Percentiles rank a stretch among this genome's conserved stretches.
Evolutionary conservation across 92 coral and sea anemone species (phyloP).

Genomic region (Pocillopora meandrina): DNA sequence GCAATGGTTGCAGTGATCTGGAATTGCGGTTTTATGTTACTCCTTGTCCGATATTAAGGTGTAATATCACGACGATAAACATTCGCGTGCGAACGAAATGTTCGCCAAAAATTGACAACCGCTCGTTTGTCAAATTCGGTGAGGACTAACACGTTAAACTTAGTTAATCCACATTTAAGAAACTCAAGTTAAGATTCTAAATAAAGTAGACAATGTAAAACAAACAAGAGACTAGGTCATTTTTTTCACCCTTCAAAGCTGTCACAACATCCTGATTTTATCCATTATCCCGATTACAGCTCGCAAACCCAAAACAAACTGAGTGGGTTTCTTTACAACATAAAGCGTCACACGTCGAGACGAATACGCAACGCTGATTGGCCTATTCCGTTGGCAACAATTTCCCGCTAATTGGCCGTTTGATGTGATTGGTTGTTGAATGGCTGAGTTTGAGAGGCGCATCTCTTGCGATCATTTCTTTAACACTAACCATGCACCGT

Average conservation of each 20-base stretch:
- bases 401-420: constrained; percentile 92
- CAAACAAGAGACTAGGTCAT: constrained; percentile 79
- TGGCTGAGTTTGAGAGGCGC: constrained; percentile 72
- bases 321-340: constrained; percentile 87
- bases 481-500: constrained; percentile 79
- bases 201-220: constrained; percentile 63
- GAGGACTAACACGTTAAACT: constrained; percentile 28
- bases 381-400: constrained; percentile 65
- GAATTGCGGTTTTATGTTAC: constrained; percentile 22
- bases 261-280: constrained; percentile 90
- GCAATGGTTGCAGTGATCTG: constrained; percentile 5
- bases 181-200: constrained; percentile 57
- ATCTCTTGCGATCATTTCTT: constrained; percentile 66
- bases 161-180: constrained; percentile 54
- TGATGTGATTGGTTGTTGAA: constrained; percentile 87
- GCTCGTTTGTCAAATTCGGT: constrained; percentile 19
- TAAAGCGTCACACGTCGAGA: constrained; percentile 85
- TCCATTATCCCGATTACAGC: constrained; percentile 83
- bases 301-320: constrained; percentile 93
- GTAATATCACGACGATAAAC: background rate
- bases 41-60: background rate
- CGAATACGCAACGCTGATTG: constrained; percentile 74
- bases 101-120: constrained; percentile 16
- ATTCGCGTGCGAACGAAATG: constrained; percentile 2
- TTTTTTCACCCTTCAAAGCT: constrained; percentile 77